Percentiles rank a stretch among this genome's conserved stretches.
phyloP scores from a whole-genome alignment of 2,888 invertebrate species.

The Perizoma flavofasciatum region DNA sequence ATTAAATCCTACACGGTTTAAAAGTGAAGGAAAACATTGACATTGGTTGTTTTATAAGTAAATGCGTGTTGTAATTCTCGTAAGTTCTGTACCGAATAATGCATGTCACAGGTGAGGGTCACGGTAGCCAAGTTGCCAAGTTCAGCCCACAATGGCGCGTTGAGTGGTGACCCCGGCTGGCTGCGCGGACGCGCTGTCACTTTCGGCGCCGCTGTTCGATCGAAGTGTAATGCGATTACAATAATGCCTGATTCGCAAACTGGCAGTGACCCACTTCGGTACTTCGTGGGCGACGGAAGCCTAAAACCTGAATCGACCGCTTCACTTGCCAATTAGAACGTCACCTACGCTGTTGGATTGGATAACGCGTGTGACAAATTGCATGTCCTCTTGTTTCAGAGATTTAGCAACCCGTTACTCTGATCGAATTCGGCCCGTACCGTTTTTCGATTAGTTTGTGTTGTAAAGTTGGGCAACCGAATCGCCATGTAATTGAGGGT shows the following conservation, averaged over 20 bases:
- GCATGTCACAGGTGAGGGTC: conserved; percentile 56
- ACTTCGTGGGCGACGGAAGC: conserved; percentile 52
- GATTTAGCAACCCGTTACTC: conserved; percentile 51
- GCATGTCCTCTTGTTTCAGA: conserved; percentile 43
- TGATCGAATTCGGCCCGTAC: conserved; percentile 43
- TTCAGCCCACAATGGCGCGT: conserved; percentile 60
- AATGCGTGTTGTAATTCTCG: conserved; percentile 28
- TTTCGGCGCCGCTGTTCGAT: conserved; percentile 42
- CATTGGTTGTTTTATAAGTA: conserved; percentile 22
- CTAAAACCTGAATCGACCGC: conserved; percentile 42
- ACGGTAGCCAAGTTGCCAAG: conserved; percentile 44
- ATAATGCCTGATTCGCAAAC: conserved; percentile 61
- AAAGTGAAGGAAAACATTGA: conserved; percentile 31
- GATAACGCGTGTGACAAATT: conserved; percentile 48
- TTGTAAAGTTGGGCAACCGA: conserved; percentile 59
- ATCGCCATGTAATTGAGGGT: conserved; percentile 62
- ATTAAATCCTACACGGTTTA: conserved; percentile 27
- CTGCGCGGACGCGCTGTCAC: conserved; percentile 34
- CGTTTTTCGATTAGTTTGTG: conserved; percentile 57
- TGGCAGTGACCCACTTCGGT: conserved; percentile 67
- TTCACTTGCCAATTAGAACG: conserved; percentile 54
- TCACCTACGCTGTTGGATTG: conserved; percentile 46
- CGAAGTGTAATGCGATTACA: conserved; percentile 61
- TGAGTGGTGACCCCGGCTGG: conserved; percentile 50
- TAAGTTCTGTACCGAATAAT: conserved; percentile 34